A percentile compares a stretch with the other conserved stretches of the same genome.
These are phyloP conservation scores for Ochlodes sylvanus DNA, from an alignment of 2,888 invertebrate genomes.

Conservation along the genomic window DNA sequence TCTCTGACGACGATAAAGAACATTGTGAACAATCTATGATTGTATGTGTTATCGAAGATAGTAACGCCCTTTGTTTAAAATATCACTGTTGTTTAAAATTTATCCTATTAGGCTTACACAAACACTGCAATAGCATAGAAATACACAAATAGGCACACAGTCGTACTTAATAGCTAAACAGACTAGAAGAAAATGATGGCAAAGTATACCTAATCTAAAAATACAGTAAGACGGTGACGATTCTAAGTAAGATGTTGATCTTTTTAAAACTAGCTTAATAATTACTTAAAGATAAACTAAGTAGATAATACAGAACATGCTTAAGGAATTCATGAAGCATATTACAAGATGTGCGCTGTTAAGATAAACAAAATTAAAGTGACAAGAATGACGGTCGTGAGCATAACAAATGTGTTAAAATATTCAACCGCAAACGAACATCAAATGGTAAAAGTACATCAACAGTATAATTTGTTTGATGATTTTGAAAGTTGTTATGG, in stretches of 20 bases:
- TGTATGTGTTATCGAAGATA: too few species aligned
- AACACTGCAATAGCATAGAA: too few species aligned
- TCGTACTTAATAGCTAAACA: too few species aligned
- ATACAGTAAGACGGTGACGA: too few species aligned
- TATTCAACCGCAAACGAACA: constrained; percentile 33
- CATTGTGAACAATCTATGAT: too few species aligned
- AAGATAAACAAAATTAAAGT: constrained; percentile 37
- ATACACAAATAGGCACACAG: too few species aligned
- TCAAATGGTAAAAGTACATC: constrained; percentile 35
- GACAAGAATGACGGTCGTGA: constrained; percentile 29
- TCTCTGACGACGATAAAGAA: background rate
- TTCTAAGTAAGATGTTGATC: background rate
- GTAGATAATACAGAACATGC: background rate
- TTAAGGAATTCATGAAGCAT: constrained; percentile 18
- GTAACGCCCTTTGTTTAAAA: too few species aligned
- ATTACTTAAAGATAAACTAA: constrained; percentile 12
- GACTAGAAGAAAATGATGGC: too few species aligned
- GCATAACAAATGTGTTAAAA: constrained; percentile 33
- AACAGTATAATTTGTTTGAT: constrained; percentile 30
- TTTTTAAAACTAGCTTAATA: background rate
- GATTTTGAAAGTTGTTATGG: constrained; percentile 34
- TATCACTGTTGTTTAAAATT: too few species aligned
- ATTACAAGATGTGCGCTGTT: constrained; percentile 1
- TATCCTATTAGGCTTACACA: too few species aligned
- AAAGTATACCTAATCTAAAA: too few species aligned